These are phyloP conservation scores for Lucifuga dentata DNA, from an alignment of 2,113 vertebrate genomes.

Conservation along the genomic window DNA sequence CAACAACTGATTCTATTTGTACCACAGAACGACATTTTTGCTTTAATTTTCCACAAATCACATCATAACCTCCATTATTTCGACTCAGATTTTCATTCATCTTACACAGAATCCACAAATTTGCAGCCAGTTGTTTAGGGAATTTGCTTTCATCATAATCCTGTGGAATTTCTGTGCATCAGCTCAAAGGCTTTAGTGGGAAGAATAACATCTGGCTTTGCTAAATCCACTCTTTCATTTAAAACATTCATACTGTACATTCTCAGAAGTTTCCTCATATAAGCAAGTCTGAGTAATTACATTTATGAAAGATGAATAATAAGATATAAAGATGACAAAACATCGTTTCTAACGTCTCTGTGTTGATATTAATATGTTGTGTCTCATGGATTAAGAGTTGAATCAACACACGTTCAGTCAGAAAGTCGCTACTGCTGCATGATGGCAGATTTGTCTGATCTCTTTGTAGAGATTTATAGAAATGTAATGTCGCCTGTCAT, in stretches of 20 bases:
- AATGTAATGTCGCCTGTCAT: slow-evolving; percentile 39
- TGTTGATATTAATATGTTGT: slow-evolving; percentile 24
- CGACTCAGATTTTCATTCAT: slow-evolving; percentile 1
- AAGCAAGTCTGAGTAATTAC: not conserved
- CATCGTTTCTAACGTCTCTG: not conserved
- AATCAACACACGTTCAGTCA: slow-evolving; percentile 19
- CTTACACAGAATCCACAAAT: slow-evolving; percentile 18
- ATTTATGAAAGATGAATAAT: not conserved
- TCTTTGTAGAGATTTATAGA: slow-evolving; percentile 44
- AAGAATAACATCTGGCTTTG: slow-evolving; percentile 64
- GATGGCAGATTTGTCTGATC: slow-evolving; percentile 57
- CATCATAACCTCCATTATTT: not conserved
- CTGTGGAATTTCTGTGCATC: slow-evolving; percentile 38
- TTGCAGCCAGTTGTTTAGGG: slow-evolving; percentile 47
- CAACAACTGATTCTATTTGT: no score
- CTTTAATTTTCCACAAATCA: not conserved
- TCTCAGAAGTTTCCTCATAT: not conserved
- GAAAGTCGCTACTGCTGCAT: slow-evolving; percentile 22
- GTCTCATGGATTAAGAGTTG: slow-evolving; percentile 31
- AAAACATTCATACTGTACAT: not conserved
- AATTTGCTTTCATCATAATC: slow-evolving; percentile 62
- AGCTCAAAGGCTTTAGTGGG: slow-evolving; percentile 51
- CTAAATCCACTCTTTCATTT: slow-evolving; percentile 39
- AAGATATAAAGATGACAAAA: not conserved
- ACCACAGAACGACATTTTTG: no score